Evolutionary conservation across 2,113 vertebrate genomes (phyloP), one percentile per base, ranked within the genome.

Genomic region (Pontoporia blainvillei): DNA sequence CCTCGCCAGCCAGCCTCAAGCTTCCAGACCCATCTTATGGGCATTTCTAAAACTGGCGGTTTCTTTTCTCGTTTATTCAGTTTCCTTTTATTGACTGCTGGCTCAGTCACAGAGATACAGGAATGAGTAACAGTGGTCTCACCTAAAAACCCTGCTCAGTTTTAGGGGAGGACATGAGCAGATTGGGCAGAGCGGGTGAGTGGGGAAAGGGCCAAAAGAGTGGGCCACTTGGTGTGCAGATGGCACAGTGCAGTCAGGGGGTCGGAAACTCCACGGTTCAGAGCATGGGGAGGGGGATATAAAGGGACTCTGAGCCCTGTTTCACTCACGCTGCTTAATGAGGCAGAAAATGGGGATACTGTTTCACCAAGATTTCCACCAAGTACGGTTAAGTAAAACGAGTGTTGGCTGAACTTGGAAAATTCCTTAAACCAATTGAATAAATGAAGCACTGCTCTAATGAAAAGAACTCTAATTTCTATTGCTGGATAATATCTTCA

Each of bases 391-490:
- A 90, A 66, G 23, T 66, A 59, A 95, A 92, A 73, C 61, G n/a
- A 85, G 66, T 91, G 85, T 73, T 46, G 52, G 3, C 62, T 84
- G 59, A 72, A 31, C 18, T 87, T 92, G 69, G 95, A 85, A 96
- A 96, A 67, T 90, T 92, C 25, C 31, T 61, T 75, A 66, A 97
- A 85, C 79, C 49, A 46, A 36, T 20, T 91, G 25, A 85, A 75
- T 71, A 72, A 96, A 46, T 66, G 31, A 84, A 64, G 25, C 79
- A 61, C 91, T 86, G 52, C 61, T 95, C 27, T 49, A 85, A 84
- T 85, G 72, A 66, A 83, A 93, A 93, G 8, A 81, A 46, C 59
- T 94, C 59, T 91, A 8, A 57, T 96, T 95, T 86, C 27, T 62
- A 12, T 83, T 69, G 66, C 61, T 66, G 27, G 82, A n/a, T 86